Evolutionary conservation across 2,113 vertebrate species (phyloP), one percentile per base, ranked within the genome.

Genomic region (Rhinoptilus africanus): DNA sequence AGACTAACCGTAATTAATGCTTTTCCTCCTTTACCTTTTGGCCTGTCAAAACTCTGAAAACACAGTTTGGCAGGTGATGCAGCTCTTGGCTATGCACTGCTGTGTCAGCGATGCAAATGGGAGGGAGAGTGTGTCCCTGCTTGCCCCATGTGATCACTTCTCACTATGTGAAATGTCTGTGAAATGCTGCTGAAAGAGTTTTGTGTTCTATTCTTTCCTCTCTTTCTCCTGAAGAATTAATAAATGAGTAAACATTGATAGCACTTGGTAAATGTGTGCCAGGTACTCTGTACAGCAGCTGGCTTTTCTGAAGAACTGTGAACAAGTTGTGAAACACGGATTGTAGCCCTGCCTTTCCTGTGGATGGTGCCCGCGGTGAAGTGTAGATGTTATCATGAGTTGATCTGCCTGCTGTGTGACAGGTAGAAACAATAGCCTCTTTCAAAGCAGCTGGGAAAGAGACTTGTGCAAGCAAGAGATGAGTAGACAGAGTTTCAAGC

Each of bases 361-460:
- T 48, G 35, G 30, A 27, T 68, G 12, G 5, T 37, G 22, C 9
- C 13, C 26, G 57, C 1, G 1, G 4, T 53, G 59, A 73, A 54
- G 72, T 28, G 17, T 47, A 39, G 16, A 48, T 37, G 15, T 85
- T 85, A 26, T 1, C 39, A 1, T 14, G 8, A 1, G 0, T 32
- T 37, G 27, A 41, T 76, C 23, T 73, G 54, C 22, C 78, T 57
- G 30, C 50, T 47, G 14, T 26, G 5, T 51, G 60, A 12, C 54
- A 32, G 26, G 68, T 86, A 75, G 86, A 63, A 88, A 60, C 27
- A 93, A 15, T 0, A 63, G 2, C 6, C 4, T 67, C 30, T 86
- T 83, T 74, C 39, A 60, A 18, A 88, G 51, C 20, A 53, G 9
- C 21, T 26, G 51, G 19, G 53, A 59, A 56, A 53, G 51, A 85